These are phyloP conservation scores for Cataglyphis hispanica DNA, from an alignment of 1,140 invertebrate species.

Conservation along the genomic window DNA sequence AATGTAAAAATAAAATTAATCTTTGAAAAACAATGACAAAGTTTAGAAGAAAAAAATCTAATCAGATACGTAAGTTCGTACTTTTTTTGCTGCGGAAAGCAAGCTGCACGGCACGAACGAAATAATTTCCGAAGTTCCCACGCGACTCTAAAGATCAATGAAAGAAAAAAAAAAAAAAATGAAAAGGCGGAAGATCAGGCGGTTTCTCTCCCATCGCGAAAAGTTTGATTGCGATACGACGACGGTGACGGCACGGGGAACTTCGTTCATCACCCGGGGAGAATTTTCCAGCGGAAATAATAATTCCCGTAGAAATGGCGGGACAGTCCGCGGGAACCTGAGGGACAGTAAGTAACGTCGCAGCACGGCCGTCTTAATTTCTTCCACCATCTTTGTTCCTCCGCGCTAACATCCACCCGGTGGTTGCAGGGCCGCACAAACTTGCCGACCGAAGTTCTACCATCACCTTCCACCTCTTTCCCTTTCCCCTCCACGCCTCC, in stretches of 20 bases:
- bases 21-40: background rate
- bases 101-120: conserved; percentile 3
- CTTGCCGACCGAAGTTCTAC: background rate
- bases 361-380: conserved; percentile 71
- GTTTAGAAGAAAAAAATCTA: conserved; percentile 19
- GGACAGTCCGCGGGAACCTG: conserved; percentile 65
- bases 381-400: conserved; percentile 72
- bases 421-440: conserved; percentile 44
- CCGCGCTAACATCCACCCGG: conserved; percentile 20
- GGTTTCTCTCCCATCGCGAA: conserved; percentile 65
- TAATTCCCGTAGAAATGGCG: conserved; percentile 70
- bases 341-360: conserved; percentile 66
- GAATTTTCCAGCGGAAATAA: conserved; percentile 72
- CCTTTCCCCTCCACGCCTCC: background rate
- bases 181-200: conserved; percentile 44
- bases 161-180: conserved; percentile 13
- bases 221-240: conserved; percentile 70
- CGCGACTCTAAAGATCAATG: conserved; percentile 24
- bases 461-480: background rate
- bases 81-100: conserved; percentile 10
- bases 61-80: conserved; percentile 6
- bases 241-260: conserved; percentile 26
- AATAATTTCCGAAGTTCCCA: conserved; percentile 53
- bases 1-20: background rate
- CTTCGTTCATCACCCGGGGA: conserved; percentile 64